These are phyloP conservation scores for Drosophila quasianomalipes DNA, from an alignment of 2,888 invertebrate species.

Conservation along the genomic window DNA sequence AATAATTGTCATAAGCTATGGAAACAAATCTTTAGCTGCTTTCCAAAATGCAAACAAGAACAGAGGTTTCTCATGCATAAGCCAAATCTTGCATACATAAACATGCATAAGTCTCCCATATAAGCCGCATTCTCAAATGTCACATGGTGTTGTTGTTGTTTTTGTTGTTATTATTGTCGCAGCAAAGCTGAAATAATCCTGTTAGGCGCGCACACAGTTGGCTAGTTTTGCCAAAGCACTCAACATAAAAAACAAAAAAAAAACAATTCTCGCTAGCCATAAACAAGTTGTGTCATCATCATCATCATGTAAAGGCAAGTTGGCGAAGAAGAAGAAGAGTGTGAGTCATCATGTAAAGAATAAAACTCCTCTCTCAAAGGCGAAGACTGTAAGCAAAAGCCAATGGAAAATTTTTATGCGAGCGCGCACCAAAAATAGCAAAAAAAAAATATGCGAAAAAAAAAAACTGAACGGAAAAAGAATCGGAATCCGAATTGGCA, in stretches of 20 bases:
- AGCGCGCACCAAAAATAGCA: constrained; percentile 21
- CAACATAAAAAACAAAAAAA: background rate
- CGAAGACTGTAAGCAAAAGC: constrained; percentile 29
- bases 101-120: constrained; percentile 1
- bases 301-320: constrained; percentile 23
- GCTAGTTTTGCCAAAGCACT: constrained; percentile 11
- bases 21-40: background rate
- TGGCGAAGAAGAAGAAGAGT: background rate
- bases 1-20: background rate
- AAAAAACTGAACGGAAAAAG: constrained; percentile 36
- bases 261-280: constrained; percentile 2
- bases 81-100: background rate
- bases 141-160: background rate
- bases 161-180: background rate
- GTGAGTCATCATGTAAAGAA: constrained; percentile 56
- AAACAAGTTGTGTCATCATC: constrained; percentile 40
- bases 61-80: background rate
- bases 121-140: constrained; percentile 6
- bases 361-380: constrained; percentile 15
- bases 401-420: constrained; percentile 69
- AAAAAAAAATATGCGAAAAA: constrained; percentile 9
- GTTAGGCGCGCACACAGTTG: constrained; percentile 13
- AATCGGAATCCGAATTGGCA: constrained; percentile 59
- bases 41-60: background rate
- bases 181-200: constrained; percentile 23